Conservation (phyloP, 2,888 invertebrate species). For the Amphipyra berbera region DNA sequence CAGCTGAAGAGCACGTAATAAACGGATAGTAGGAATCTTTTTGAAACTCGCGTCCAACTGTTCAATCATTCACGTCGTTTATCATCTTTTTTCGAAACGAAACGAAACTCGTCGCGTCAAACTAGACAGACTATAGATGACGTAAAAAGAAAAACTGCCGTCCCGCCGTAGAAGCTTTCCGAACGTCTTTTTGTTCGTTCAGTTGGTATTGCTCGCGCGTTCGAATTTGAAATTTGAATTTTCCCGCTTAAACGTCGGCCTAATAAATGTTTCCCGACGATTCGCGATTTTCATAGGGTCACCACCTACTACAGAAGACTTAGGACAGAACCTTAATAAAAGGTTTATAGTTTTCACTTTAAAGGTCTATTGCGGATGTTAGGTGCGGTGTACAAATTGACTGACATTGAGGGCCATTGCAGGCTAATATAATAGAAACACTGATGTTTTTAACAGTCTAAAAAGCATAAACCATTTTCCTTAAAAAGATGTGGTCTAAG, state of each 20-base stretch:
- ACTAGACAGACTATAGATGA: constrained; percentile 85
- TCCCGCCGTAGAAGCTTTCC: constrained; percentile 81
- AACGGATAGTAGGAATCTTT: constrained; percentile 79
- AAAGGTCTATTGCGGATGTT: constrained; percentile 32
- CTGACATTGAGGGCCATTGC: constrained; percentile 55
- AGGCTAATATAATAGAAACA: constrained; percentile 36
- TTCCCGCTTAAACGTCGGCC: constrained; percentile 74
- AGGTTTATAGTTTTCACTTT: constrained; percentile 17
- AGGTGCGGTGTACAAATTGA: constrained; percentile 40
- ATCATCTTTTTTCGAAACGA: constrained; percentile 77
- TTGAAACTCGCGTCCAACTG: constrained; percentile 78
- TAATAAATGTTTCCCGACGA: constrained; percentile 58
- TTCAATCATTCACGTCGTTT: constrained; percentile 88
- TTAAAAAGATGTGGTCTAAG: constrained; percentile 1
- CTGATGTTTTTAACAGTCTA: constrained; percentile 26
- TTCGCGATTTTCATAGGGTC: constrained; percentile 51
- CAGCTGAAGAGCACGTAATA: constrained; percentile 63
- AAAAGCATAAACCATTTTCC: constrained; percentile 16
- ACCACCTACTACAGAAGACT: constrained; percentile 38
- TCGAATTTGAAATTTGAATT: constrained; percentile 73
- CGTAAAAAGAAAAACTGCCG: constrained; percentile 79
- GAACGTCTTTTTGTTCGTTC: constrained; percentile 85
- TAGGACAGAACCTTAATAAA: constrained; percentile 29
- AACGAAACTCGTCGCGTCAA: constrained; percentile 83
- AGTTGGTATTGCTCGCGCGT: constrained; percentile 76